Evolutionary conservation across 2,797 vertebrate species (phyloP).

Genomic region (Phalanger gymnotis): DNA sequence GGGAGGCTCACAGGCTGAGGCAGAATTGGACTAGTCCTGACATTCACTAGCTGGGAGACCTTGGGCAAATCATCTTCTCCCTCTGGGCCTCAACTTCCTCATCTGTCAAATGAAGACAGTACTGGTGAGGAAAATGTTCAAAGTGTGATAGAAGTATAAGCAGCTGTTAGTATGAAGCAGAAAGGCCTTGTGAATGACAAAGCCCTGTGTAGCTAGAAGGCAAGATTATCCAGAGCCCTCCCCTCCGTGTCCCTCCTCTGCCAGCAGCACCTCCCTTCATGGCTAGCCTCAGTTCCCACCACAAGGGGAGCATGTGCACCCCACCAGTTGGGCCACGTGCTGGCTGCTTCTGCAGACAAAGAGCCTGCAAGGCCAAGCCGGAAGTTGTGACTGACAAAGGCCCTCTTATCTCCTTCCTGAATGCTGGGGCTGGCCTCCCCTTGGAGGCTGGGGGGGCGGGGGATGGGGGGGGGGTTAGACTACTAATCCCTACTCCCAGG

Average conservation of each 20-base stretch:
- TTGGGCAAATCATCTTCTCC: not conserved
- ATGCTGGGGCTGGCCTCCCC: not conserved
- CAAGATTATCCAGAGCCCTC: not conserved
- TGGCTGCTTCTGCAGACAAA: not conserved
- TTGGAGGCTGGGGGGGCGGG: accelerated
- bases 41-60: not conserved
- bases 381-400: not conserved
- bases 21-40: not conserved
- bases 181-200: too few relatives aligned
- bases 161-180: not conserved
- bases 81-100: conserved; percentile 21
- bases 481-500: not conserved
- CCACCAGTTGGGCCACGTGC: not conserved
- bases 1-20: too few relatives aligned
- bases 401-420: conserved; percentile 48
- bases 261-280: not conserved
- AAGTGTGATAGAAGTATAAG: not conserved
- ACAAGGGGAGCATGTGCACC: not conserved
- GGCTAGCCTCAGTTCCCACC: not conserved
- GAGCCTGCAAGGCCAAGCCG: not conserved
- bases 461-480: too few relatives aligned
- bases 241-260: not conserved
- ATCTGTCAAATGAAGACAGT: not conserved
- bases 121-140: not conserved
- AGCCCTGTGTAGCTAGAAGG: too few relatives aligned